Conservation (phyloP, 2,888 invertebrate species). For the Caradrina kadenii region DNA sequence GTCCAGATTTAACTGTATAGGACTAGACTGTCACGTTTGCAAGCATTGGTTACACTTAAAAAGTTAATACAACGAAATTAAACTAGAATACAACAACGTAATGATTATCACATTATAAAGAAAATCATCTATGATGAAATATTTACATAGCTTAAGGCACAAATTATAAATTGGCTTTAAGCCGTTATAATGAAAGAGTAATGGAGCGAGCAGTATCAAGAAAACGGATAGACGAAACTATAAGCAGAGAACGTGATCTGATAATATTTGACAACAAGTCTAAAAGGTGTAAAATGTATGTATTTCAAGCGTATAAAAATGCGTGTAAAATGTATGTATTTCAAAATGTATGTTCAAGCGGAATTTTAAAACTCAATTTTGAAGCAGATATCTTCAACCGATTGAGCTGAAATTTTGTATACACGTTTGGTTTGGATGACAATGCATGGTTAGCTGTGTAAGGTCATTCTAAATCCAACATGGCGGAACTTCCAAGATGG, state of each 20-base stretch:
- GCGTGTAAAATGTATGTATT: no score
- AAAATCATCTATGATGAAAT: constrained; percentile 85
- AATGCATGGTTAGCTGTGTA: no score
- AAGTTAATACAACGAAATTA: constrained; percentile 69
- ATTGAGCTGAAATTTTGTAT: no score
- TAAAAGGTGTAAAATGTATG: no score
- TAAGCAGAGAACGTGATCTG: neutral
- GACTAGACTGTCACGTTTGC: constrained; percentile 83
- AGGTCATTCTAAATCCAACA: no score
- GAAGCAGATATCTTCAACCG: no score
- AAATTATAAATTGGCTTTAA: constrained; percentile 83
- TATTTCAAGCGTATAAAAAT: no score
- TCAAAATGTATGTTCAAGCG: no score
- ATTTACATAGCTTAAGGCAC: constrained; percentile 87
- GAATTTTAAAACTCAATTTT: no score
- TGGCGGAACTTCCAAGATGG: no score
- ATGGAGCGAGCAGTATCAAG: constrained; percentile 30
- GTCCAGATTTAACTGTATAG: constrained; percentile 73
- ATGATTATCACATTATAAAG: constrained; percentile 82
- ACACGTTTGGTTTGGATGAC: no score
- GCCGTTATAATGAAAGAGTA: constrained; percentile 64
- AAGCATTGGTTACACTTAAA: constrained; percentile 71
- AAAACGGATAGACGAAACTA: neutral
- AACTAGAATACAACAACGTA: constrained; percentile 77
- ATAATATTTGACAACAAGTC: neutral